Conservation (phyloP, 2,888 invertebrate genomes). For the Melitaea athalia region DNA sequence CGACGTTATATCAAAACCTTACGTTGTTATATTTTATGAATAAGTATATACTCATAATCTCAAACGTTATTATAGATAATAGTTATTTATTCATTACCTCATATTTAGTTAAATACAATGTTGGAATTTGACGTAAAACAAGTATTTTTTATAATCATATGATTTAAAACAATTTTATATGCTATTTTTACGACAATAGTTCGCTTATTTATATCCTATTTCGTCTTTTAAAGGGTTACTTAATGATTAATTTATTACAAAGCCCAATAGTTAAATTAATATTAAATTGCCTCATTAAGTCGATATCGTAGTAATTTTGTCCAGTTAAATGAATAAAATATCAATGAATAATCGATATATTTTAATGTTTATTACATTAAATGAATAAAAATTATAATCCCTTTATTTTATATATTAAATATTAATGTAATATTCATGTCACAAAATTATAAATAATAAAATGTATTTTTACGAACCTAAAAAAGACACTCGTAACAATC, state of each 20-base stretch:
- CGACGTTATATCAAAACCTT: no score
- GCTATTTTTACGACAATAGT: background rate
- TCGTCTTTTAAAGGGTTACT: background rate
- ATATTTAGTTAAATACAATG: no score
- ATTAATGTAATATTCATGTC: no score
- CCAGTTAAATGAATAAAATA: background rate
- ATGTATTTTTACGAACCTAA: no score
- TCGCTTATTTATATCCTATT: background rate
- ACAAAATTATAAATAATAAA: no score
- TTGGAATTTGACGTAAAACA: background rate
- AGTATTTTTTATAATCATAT: background rate
- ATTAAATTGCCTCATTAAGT: background rate
- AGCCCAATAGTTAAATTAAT: background rate
- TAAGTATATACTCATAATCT: no score
- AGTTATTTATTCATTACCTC: no score
- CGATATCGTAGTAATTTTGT: background rate
- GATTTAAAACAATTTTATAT: background rate
- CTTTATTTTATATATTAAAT: no score
- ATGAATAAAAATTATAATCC: no score
- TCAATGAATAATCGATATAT: slow-evolving; percentile 5
- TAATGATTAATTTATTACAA: background rate
- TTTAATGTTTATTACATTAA: no score
- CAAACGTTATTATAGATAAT: no score
- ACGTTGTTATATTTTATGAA: no score
- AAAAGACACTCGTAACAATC: background rate